Base-by-base conservation (phyloP, 2,797 vertebrate species). In the Mormyrus hasselquistii region DNA sequence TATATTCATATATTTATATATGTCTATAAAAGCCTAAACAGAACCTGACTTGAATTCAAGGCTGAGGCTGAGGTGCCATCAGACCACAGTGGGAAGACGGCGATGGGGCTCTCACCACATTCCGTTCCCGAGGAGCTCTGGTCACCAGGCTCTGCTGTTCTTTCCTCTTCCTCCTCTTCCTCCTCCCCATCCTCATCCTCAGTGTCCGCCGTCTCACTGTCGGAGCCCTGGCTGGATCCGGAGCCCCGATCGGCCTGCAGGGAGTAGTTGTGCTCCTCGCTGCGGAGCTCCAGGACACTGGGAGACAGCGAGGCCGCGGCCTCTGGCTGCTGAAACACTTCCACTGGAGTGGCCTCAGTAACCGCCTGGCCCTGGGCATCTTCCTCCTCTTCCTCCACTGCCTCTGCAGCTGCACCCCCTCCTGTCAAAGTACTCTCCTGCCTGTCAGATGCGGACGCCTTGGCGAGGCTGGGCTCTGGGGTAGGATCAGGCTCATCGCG, bases 181-280 rank as follows among this genome's bases (percentile, higher is more conserved):
- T 92, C 92, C 82, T 91, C 92, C 19, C 86, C 90, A 10, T 92
- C 93, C 84, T 94, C 92, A 2, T 93, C 90, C 34, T 89, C 88
- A 1, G 86, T 89, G 86, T 85, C 89, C 1, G 62, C 87, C 1
- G 85, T 82, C 62, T 92, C 89, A 6, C 57, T 90, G 82, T 91
- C 91, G 3, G 93, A 53, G 89, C 25, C 84, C 22, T 91, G 92
- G 5, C 44, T 34, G 0, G 90, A 86, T 22, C 88, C 92, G 0
- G 90, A 53, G 14, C 88, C 92, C 62, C 83, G 89, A 10, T 93
- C 93, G 1, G 90, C 95, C 2, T 92, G 94, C 69, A 96, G 91
- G 87, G 95, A 96, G 90, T 96, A 96, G 93, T 96, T 96, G 93
- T 96, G 95, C 90, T 96, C 95, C 91, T 95, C 94, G 8, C 92